These are phyloP conservation scores for Invenusta paracnida DNA, from an alignment of 2,888 invertebrate species.

Conservation along the genomic window DNA sequence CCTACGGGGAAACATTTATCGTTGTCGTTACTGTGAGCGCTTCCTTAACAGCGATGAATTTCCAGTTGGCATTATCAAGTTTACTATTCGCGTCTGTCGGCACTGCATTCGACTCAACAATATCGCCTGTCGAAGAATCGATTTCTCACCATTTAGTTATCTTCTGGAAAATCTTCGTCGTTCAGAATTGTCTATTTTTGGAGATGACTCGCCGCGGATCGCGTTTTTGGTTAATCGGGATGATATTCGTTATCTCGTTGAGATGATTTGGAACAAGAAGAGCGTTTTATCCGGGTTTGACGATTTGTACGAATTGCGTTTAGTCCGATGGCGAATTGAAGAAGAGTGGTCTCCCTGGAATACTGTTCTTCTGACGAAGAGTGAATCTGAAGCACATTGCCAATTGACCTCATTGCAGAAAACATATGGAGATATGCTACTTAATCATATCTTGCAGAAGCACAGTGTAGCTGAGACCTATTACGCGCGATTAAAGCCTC, in stretches of 20 bases:
- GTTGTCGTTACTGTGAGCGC: conserved; percentile 17
- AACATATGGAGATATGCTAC: conserved; percentile 14
- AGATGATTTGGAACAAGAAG: conserved; percentile 33
- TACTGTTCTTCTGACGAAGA: background rate
- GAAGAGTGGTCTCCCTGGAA: conserved; percentile 36
- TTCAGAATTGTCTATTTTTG: background rate
- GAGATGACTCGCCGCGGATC: background rate
- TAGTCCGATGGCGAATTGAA: background rate
- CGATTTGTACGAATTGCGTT: background rate
- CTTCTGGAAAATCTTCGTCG: background rate
- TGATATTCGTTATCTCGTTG: conserved; percentile 9
- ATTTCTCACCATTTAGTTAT: background rate
- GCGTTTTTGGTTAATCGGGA: conserved; percentile 14
- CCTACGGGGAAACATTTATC: conserved; percentile 11
- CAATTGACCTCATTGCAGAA: background rate
- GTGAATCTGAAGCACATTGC: background rate
- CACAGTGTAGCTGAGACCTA: background rate
- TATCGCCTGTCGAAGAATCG: background rate
- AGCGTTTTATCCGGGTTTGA: background rate
- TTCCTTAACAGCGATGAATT: conserved; percentile 3
- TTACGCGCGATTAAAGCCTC: background rate
- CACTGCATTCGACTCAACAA: conserved; percentile 6
- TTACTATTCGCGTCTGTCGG: conserved; percentile 13
- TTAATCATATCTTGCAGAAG: conserved; percentile 15
- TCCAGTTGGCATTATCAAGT: background rate